These are phyloP conservation scores for Clarias pachynema DNA, from an alignment of 2,797 vertebrate species.

Conservation along the genomic window DNA sequence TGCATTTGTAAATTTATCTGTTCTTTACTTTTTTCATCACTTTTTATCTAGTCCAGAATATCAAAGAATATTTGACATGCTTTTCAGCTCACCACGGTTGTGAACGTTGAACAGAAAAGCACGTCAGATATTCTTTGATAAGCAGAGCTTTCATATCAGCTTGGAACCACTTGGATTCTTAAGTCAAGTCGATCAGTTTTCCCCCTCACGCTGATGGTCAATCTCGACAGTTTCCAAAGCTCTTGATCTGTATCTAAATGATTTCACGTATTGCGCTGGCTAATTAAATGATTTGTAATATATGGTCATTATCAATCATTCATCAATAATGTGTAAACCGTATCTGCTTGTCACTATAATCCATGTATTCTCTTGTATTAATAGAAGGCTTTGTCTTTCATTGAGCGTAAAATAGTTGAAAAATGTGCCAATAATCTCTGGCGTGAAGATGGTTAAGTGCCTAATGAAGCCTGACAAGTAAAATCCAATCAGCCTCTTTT, in stretches of 20 bases:
- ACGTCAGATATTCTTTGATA: neutral
- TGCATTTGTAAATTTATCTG: too few relatives aligned
- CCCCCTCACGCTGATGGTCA: neutral
- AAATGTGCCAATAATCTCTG: conserved; percentile 22
- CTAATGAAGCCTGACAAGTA: conserved; percentile 24
- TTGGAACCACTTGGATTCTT: neutral
- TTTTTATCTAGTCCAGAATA: too few relatives aligned
- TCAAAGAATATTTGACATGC: neutral
- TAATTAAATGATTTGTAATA: neutral
- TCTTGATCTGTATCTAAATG: too few relatives aligned
- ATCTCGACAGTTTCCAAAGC: neutral
- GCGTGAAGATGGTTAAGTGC: conserved; percentile 5
- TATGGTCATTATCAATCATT: neutral
- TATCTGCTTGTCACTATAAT: neutral
- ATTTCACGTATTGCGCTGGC: neutral
- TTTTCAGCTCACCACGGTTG: neutral
- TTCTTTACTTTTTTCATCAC: too few relatives aligned
- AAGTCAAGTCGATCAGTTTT: neutral
- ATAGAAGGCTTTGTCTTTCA: neutral
- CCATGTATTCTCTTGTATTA: neutral
- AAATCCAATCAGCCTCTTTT: conserved; percentile 10
- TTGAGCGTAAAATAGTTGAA: neutral
- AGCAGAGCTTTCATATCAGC: neutral
- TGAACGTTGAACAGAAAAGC: neutral
- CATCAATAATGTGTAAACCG: neutral